These are phyloP conservation scores for Brevimyrus niger DNA, from an alignment of 2,113 vertebrate genomes.

Conservation along the genomic window DNA sequence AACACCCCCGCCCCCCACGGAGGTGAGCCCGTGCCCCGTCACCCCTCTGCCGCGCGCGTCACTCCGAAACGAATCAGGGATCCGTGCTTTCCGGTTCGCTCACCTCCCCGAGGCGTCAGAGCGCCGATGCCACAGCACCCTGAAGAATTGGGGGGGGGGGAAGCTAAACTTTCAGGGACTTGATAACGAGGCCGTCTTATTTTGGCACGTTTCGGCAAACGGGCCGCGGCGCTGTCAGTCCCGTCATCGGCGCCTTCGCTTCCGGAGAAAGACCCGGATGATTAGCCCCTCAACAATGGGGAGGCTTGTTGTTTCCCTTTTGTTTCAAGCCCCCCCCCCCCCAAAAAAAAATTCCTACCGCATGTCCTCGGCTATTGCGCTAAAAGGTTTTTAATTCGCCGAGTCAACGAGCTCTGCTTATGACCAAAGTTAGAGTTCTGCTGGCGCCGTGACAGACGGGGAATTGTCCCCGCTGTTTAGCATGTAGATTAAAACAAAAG, in stretches of 20 bases:
- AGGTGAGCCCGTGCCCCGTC: constrained; percentile 7
- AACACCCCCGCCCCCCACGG: neutral
- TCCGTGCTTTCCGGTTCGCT: neutral
- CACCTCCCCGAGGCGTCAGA: neutral
- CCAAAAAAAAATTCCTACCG: neutral
- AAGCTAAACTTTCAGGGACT: neutral
- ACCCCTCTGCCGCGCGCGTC: neutral
- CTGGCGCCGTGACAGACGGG: neutral
- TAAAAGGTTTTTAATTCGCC: constrained; percentile 14
- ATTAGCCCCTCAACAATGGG: constrained; percentile 4
- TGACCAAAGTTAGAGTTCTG: neutral
- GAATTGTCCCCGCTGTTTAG: constrained; percentile 34
- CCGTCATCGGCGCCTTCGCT: neutral
- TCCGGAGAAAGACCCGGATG: neutral
- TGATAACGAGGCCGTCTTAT: constrained; percentile 12
- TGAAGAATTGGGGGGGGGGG: neutral
- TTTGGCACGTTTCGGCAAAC: neutral
- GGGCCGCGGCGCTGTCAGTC: neutral
- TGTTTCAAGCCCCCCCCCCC: neutral
- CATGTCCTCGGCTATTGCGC: neutral
- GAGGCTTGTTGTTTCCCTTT: constrained; percentile 15
- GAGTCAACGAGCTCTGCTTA: constrained; percentile 4
- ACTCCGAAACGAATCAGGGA: neutral
- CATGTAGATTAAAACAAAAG: constrained; percentile 41
- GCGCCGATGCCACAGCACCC: neutral